Percentiles rank a stretch among this genome's conserved stretches.
These are phyloP conservation scores for Macroglossus sobrinus DNA, from an alignment of 2,113 vertebrate species.

Conservation along the genomic window DNA sequence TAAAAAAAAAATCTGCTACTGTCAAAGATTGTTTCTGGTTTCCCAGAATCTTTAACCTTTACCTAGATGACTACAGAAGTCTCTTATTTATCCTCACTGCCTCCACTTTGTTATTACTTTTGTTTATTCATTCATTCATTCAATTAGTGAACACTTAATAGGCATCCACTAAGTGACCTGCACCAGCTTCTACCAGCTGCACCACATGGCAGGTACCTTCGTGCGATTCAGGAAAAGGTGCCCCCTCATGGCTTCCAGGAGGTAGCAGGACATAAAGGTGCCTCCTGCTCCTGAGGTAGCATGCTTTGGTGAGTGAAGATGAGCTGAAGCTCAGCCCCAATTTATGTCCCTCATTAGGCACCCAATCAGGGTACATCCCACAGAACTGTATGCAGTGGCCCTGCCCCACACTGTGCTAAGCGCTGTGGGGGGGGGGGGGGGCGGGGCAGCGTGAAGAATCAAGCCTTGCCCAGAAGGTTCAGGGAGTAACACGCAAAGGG, in stretches of 20 bases:
- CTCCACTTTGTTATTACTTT: neutral
- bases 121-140: neutral
- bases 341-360: accelerated
- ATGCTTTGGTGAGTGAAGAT: neutral
- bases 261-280: neutral
- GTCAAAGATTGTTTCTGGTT: neutral
- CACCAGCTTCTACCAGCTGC: neutral
- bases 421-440: accelerated
- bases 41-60: neutral
- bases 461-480: neutral
- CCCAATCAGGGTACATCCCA: neutral
- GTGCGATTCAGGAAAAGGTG: neutral
- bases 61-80: neutral
- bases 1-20: neutral
- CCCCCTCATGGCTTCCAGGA: neutral
- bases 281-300: neutral
- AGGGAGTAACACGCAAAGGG: neutral
- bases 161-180: neutral
- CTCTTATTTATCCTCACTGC: neutral
- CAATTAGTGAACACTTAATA: neutral
- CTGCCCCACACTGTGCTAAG: neutral
- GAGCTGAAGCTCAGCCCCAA: too few species aligned
- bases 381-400: neutral
- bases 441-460: neutral
- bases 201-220: neutral